A percentile compares a stretch with the other conserved stretches of the same genome.
These are phyloP conservation scores for Megathymus violae DNA, from an alignment of 1,140 invertebrate genomes.

Conservation along the genomic window DNA sequence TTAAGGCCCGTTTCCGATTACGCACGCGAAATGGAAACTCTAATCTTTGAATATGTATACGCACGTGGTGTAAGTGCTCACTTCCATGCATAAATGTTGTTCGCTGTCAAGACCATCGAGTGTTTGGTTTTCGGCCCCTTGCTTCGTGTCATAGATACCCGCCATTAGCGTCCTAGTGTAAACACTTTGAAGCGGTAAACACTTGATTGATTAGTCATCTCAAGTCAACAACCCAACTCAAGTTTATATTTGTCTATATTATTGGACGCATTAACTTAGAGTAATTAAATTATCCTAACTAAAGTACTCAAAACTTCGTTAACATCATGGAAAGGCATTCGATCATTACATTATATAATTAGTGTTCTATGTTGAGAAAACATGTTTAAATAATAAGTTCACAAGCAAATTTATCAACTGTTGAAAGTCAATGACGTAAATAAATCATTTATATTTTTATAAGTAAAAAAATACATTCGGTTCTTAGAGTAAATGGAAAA, in stretches of 20 bases:
- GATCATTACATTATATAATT: too few species aligned
- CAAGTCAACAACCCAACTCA: constrained; percentile 28
- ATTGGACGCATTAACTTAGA: constrained; percentile 20
- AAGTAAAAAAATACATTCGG: too few species aligned
- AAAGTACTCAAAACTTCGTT: too few species aligned
- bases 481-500: too few species aligned
- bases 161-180: constrained; percentile 45
- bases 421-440: too few species aligned
- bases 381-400: too few species aligned
- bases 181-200: constrained; percentile 38
- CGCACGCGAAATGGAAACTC: constrained; percentile 78
- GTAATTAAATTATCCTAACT: constrained; percentile 23
- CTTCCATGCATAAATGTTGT: constrained; percentile 56
- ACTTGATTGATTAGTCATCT: constrained; percentile 46
- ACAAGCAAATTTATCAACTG: too few species aligned
- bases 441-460: too few species aligned
- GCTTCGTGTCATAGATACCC: constrained; percentile 41
- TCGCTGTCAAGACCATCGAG: constrained; percentile 39
- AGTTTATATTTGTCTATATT: constrained; percentile 18
- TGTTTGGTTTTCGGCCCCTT: constrained; percentile 38
- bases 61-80: constrained; percentile 60
- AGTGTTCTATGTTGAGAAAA: too few species aligned
- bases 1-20: constrained; percentile 72
- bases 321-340: too few species aligned
- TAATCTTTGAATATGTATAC: constrained; percentile 80